Conservation (phyloP, 2,888 invertebrate genomes). For the Rhogogaster chlorosoma region DNA sequence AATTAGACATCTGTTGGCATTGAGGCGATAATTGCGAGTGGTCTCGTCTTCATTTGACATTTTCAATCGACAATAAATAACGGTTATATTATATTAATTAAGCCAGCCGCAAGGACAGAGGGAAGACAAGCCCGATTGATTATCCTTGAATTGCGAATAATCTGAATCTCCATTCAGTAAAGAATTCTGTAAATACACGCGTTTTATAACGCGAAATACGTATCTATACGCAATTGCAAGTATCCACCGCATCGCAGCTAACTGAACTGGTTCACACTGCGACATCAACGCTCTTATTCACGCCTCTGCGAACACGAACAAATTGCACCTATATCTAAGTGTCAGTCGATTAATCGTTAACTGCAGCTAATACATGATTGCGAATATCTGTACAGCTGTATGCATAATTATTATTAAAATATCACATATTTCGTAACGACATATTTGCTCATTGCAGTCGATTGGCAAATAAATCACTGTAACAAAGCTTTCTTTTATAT, state of each 20-base stretch:
- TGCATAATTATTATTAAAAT: neutral
- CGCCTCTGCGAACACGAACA: neutral
- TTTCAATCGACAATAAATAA: neutral
- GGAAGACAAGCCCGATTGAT: neutral
- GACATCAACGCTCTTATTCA: neutral
- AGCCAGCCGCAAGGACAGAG: neutral
- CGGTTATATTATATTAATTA: neutral
- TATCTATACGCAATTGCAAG: too few relatives aligned
- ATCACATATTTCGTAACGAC: neutral
- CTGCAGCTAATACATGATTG: neutral
- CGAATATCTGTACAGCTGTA: neutral
- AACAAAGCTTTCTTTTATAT: neutral
- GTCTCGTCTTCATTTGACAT: neutral
- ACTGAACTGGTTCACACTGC: neutral
- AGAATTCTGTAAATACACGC: neutral
- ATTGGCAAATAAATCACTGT: neutral
- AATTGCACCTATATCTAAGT: neutral
- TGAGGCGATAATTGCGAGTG: neutral
- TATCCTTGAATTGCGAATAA: neutral
- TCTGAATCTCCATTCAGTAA: neutral
- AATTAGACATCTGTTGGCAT: neutral
- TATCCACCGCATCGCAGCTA: neutral
- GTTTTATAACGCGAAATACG: neutral
- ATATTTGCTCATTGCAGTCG: neutral
- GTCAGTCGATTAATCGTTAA: neutral